These are phyloP conservation scores for Chaetura pelagica DNA, from an alignment of 2,113 vertebrate genomes.

Conservation along the genomic window DNA sequence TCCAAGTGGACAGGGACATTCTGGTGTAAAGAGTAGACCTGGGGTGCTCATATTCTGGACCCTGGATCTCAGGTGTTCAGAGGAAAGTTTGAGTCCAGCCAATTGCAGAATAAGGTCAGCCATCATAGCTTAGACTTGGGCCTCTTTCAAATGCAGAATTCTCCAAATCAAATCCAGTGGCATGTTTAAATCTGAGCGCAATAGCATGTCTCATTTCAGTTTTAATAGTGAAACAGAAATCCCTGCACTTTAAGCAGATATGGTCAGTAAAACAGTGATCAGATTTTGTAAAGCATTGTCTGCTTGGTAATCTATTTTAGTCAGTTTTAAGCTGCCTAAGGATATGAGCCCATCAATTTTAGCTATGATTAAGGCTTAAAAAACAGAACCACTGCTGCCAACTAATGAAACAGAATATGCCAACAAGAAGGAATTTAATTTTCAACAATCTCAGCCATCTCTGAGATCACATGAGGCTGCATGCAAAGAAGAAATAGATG, in stretches of 20 bases:
- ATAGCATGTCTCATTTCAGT: not conserved
- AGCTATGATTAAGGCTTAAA: not conserved
- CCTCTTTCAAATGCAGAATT: not conserved
- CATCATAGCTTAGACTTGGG: not conserved
- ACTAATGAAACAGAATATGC: conserved; percentile 12
- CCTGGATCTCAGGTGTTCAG: not conserved
- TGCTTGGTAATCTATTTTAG: conserved; percentile 22
- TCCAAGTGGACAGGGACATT: not conserved
- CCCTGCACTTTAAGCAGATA: not conserved
- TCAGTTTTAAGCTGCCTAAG: conserved; percentile 22
- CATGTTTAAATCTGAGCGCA: not conserved
- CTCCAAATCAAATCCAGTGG: not conserved
- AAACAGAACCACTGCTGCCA: not conserved
- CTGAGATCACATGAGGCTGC: not conserved
- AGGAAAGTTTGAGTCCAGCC: not conserved
- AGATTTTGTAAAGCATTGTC: not conserved
- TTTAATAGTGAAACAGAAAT: not conserved
- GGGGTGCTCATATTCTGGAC: not conserved
- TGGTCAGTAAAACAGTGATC: not conserved
- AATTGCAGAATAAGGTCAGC: not conserved
- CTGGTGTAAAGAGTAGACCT: not conserved
- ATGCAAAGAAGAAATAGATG: not conserved
- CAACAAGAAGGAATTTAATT: conserved; percentile 18
- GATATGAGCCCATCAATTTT: conserved; percentile 16
- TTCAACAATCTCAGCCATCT: not conserved